A percentile compares a stretch with the other conserved stretches of the same genome.
phyloP scores from a whole-genome alignment of 1,140 invertebrate species.

The Cyclina sinensis region DNA sequence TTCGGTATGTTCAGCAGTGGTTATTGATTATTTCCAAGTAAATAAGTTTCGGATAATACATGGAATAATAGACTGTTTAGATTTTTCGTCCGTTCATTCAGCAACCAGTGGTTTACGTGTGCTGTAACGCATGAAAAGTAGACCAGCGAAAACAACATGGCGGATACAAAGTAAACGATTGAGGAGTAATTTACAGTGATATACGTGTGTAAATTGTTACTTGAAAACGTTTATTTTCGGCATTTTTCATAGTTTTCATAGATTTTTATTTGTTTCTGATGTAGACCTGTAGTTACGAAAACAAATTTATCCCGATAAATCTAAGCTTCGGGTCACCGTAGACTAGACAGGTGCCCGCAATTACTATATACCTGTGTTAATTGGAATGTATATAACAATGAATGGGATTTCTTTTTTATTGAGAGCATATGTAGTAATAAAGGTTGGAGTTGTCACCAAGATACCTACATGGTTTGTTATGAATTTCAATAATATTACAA shows the following conservation, averaged over 20 bases:
- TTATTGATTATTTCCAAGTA: constrained; percentile 40
- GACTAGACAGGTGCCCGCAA: constrained; percentile 39
- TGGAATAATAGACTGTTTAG: background rate
- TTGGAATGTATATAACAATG: constrained; percentile 38
- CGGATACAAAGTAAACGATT: constrained; percentile 33
- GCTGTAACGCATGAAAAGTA: constrained; percentile 47
- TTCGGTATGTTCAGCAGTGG: constrained; percentile 59
- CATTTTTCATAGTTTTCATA: background rate
- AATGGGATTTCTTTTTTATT: background rate
- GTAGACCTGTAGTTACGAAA: background rate
- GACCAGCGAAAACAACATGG: constrained; percentile 69
- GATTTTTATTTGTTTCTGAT: background rate
- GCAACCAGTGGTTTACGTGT: constrained; percentile 57
- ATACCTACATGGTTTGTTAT: too few relatives aligned
- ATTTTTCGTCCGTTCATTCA: background rate
- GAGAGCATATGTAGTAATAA: background rate
- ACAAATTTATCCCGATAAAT: background rate
- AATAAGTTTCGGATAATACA: constrained; percentile 9
- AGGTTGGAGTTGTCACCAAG: too few relatives aligned
- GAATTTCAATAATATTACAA: too few relatives aligned
- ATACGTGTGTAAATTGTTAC: background rate
- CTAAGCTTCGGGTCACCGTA: constrained; percentile 21
- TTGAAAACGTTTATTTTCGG: background rate
- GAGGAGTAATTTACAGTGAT: constrained; percentile 4
- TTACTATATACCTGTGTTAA: constrained; percentile 41